Evolutionary conservation across 1,140 invertebrate species (phyloP).

Genomic region (Argopecten irradians): DNA sequence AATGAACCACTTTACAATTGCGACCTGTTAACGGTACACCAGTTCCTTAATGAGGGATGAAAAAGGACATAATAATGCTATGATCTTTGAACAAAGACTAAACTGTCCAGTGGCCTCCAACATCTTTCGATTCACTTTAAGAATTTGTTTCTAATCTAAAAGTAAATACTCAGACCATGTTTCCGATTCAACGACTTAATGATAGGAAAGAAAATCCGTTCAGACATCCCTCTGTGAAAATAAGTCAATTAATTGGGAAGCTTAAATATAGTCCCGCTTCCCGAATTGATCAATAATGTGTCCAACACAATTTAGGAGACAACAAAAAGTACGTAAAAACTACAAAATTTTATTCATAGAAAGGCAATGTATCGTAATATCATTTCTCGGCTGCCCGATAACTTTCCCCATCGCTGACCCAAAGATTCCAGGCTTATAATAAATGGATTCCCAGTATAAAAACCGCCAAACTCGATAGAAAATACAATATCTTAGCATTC

Average conservation of each 20-base stretch:
- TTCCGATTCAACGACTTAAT: neutral
- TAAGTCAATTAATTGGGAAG: neutral
- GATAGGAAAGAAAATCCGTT: neutral
- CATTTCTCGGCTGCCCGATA: neutral
- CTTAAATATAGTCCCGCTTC: neutral
- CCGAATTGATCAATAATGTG: neutral
- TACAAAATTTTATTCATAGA: neutral
- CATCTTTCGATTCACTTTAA: no score
- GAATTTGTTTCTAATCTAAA: no score
- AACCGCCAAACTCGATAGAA: neutral
- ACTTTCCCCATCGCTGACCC: slow-evolving; percentile 1
- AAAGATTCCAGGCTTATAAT: neutral
- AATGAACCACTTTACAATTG: no score
- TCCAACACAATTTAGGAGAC: neutral
- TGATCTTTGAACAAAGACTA: no score
- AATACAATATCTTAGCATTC: neutral
- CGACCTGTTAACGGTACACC: no score
- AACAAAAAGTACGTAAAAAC: neutral
- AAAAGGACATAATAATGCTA: no score
- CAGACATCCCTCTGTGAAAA: neutral
- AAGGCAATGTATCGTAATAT: neutral
- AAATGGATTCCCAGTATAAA: neutral
- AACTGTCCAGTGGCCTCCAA: no score
- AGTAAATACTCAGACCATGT: no score
- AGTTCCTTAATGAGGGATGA: no score